phyloP scores from a whole-genome alignment of 2,888 invertebrate genomes.

The Pheosia tremula region DNA sequence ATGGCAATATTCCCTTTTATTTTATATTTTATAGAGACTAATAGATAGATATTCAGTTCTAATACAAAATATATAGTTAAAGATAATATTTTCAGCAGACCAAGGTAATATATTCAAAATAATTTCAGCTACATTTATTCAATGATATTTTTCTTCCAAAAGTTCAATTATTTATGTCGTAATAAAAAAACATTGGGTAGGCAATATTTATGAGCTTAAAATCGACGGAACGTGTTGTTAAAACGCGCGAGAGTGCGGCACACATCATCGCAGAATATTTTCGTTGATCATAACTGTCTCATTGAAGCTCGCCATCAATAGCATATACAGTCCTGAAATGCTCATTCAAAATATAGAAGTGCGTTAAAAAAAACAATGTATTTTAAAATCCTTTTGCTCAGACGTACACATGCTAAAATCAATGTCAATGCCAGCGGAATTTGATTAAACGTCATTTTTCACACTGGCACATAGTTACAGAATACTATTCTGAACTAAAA shows the following conservation, averaged over 20 bases:
- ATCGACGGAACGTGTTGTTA: conserved; percentile 49
- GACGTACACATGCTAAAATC: too few relatives aligned
- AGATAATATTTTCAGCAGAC: background rate
- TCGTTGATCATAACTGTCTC: conserved; percentile 58
- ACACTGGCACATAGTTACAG: too few relatives aligned
- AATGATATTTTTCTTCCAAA: conserved; percentile 11
- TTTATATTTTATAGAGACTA: background rate
- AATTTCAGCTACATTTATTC: conserved; percentile 1
- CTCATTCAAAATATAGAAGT: too few relatives aligned
- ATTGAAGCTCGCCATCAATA: conserved; percentile 26
- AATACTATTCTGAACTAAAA: too few relatives aligned
- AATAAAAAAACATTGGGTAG: conserved; percentile 9
- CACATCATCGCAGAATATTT: conserved; percentile 43
- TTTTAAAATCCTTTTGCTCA: too few relatives aligned
- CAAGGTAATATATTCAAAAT: background rate
- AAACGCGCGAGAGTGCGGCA: conserved; percentile 36
- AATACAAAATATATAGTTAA: background rate
- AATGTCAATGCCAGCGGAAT: too few relatives aligned
- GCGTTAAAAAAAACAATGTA: too few relatives aligned
- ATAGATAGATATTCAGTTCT: background rate
- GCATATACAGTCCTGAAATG: too few relatives aligned
- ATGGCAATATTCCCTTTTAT: background rate
- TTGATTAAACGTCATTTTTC: too few relatives aligned
- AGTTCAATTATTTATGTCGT: conserved; percentile 23
- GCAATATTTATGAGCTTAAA: conserved; percentile 50